Conservation (phyloP, 2,113 vertebrate genomes). For the Orcinus orca region DNA sequence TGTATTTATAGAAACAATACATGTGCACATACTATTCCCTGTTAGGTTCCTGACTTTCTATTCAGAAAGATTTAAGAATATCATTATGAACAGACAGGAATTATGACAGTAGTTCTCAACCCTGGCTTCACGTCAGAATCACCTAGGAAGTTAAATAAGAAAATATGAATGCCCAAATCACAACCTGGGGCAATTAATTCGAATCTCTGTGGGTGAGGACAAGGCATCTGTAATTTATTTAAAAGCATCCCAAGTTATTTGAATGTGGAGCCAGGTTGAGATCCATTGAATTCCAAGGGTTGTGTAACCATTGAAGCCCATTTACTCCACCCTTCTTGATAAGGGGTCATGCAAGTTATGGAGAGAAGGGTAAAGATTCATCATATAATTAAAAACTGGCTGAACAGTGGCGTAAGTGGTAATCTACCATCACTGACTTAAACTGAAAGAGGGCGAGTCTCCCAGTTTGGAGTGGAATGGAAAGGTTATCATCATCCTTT, state of each 20-base stretch:
- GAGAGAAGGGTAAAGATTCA: background rate
- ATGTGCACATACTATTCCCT: background rate
- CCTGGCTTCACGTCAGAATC: background rate
- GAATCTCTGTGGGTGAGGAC: background rate
- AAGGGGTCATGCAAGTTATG: background rate
- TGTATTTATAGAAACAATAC: conserved; percentile 3
- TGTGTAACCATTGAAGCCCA: background rate
- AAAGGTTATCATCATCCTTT: background rate
- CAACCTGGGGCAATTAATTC: background rate
- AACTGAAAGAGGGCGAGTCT: background rate
- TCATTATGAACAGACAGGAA: background rate
- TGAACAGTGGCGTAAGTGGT: background rate
- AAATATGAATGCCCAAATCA: background rate
- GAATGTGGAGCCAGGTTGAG: background rate
- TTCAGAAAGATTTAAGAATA: conserved; percentile 22
- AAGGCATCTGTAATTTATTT: background rate
- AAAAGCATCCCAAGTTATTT: background rate
- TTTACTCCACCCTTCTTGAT: background rate
- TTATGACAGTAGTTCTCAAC: background rate
- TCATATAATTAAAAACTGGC: background rate
- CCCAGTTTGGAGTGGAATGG: background rate
- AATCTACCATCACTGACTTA: background rate
- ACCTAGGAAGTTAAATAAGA: background rate
- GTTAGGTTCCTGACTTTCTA: background rate
- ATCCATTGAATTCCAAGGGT: background rate